phyloP scores from a whole-genome alignment of 2,797 vertebrate genomes.

The Lemur catta region DNA sequence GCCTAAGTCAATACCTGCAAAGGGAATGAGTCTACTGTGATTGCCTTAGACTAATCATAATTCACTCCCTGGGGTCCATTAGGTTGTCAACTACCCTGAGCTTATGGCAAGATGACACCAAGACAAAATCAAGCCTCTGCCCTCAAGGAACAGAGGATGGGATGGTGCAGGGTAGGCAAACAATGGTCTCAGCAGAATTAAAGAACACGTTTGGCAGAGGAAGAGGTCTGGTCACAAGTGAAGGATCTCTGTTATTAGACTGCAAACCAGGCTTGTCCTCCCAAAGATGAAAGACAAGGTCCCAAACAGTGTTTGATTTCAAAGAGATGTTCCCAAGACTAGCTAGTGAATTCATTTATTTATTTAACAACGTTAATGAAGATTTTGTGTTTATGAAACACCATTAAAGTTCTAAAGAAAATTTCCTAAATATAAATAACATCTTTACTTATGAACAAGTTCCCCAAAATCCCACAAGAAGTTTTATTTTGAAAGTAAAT shows the following conservation, averaged over 20 bases:
- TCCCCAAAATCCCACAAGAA: background rate
- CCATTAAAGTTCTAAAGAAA: constrained; percentile 22
- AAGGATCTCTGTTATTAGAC: background rate
- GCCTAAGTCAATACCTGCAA: background rate
- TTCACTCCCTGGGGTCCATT: background rate
- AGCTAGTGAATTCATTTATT: constrained; percentile 2
- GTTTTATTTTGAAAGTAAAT: background rate
- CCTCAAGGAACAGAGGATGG: background rate
- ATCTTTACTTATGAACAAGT: background rate
- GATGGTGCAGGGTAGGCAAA: background rate
- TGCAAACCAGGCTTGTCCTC: background rate
- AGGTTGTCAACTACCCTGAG: background rate
- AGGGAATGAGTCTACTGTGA: background rate
- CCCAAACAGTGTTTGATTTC: background rate
- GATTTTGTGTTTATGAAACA: background rate
- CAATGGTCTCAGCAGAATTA: background rate
- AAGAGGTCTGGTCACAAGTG: background rate
- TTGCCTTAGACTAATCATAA: background rate
- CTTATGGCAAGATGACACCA: background rate
- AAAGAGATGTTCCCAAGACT: constrained; percentile 6
- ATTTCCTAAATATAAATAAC: background rate
- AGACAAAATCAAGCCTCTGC: background rate
- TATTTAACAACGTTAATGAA: constrained; percentile 12
- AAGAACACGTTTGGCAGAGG: background rate
- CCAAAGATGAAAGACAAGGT: background rate